These are phyloP conservation scores for Archaeoteleia sp. DNA, from an alignment of 2,888 invertebrate species.

Conservation along the genomic window DNA sequence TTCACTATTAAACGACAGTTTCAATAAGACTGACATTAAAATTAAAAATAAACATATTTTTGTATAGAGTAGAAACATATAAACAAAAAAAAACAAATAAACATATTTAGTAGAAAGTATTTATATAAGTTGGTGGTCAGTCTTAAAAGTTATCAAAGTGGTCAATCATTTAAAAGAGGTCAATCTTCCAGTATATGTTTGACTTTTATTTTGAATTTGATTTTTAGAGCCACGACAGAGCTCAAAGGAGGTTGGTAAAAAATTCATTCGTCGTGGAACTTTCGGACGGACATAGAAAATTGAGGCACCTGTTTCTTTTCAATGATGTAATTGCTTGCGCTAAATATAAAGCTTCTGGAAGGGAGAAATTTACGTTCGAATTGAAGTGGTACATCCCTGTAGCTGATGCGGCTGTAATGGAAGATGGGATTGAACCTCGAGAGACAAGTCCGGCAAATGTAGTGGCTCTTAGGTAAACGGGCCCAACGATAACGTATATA, in stretches of 20 bases:
- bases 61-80: too few species aligned
- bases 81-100: too few species aligned
- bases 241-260: conserved; percentile 91
- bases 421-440: conserved; percentile 81
- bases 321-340: conserved; percentile 97
- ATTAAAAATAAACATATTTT: too few species aligned
- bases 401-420: conserved; percentile 86
- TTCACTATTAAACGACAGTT: too few species aligned
- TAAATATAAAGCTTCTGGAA: conserved; percentile 91
- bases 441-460: conserved; percentile 89
- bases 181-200: too few species aligned
- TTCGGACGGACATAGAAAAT: conserved; percentile 90
- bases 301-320: conserved; percentile 94
- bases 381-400: conserved; percentile 95
- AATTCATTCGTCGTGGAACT: conserved; percentile 96
- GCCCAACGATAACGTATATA: too few species aligned
- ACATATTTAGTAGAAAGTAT: too few species aligned
- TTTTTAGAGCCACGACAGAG: conserved; percentile 83
- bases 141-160: too few species aligned
- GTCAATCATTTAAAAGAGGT: too few species aligned
- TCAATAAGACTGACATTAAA: too few species aligned
- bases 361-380: conserved; percentile 93
- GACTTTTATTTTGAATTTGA: too few species aligned
- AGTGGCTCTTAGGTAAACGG: conserved; percentile 81
- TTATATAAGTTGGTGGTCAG: too few species aligned